phyloP scores from a whole-genome alignment of 2,797 vertebrate species.

The Danio aesculapii region DNA sequence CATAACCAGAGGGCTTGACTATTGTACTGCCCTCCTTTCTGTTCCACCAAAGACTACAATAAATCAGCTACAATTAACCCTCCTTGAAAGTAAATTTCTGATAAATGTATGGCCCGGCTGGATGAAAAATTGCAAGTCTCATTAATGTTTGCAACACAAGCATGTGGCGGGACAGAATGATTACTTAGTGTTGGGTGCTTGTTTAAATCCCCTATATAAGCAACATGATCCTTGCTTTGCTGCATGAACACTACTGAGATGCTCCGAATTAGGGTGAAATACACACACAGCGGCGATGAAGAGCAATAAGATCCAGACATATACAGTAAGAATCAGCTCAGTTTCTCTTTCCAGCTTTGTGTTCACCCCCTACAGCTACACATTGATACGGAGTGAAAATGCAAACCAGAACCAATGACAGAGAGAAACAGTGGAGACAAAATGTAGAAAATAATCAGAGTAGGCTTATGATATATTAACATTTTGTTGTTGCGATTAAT shows the following conservation, averaged over 20 bases:
- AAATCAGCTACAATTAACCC: no score
- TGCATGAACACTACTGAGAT: no score
- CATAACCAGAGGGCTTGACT: no score
- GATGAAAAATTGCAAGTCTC: not conserved
- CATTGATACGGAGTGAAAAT: not conserved
- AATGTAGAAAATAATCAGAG: not conserved
- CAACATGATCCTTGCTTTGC: no score
- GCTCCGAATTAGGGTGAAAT: not conserved
- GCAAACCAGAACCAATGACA: constrained; percentile 8
- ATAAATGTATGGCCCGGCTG: not conserved
- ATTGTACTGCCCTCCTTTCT: no score
- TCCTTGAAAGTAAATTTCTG: not conserved
- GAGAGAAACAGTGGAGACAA: constrained; percentile 14
- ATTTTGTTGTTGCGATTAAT: no score
- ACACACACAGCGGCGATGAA: constrained; percentile 27
- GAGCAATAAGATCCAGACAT: constrained; percentile 24
- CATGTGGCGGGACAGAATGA: not conserved
- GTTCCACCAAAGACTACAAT: no score
- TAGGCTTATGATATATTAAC: no score
- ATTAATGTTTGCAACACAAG: not conserved
- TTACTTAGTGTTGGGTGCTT: not conserved
- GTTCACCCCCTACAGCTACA: constrained; percentile 15
- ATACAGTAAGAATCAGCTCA: constrained; percentile 1
- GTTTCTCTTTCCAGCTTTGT: constrained; percentile 26
- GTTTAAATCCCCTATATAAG: not conserved